These are phyloP conservation scores for Chloroceryle inda DNA, from an alignment of 2,797 vertebrate genomes.

Conservation along the genomic window DNA sequence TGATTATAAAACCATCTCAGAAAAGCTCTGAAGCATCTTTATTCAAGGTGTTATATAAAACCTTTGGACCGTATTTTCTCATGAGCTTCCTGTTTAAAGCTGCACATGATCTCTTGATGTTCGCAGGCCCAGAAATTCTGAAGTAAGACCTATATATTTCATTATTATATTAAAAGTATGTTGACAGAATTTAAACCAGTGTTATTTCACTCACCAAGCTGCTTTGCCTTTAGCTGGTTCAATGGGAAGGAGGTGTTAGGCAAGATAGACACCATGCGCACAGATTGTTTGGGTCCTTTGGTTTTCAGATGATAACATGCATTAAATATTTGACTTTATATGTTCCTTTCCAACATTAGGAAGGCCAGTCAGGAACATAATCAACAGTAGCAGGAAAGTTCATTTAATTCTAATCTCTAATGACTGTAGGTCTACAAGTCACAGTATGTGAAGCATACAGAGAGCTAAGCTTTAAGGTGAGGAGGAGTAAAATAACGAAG, in stretches of 20 bases:
- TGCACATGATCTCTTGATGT: conserved; percentile 95
- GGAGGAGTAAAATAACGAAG: neutral
- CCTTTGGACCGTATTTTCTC: conserved; percentile 95
- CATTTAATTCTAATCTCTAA: neutral
- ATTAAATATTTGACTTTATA: neutral
- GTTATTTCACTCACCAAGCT: neutral
- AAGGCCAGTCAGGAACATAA: neutral
- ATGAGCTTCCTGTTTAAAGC: conserved; percentile 94
- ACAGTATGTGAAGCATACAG: neutral
- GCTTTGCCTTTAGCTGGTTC: neutral
- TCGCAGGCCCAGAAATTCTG: conserved; percentile 91
- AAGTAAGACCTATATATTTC: conserved; percentile 81
- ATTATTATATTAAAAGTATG: neutral
- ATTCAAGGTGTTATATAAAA: conserved; percentile 89
- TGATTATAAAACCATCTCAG: conserved; percentile 83
- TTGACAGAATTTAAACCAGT: neutral
- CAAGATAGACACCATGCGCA: neutral
- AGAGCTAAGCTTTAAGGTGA: neutral
- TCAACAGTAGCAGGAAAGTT: neutral
- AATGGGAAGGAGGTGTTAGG: neutral
- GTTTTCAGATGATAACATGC: neutral
- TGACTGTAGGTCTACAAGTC: neutral
- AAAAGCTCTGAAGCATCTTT: conserved; percentile 88
- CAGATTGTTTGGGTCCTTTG: neutral
- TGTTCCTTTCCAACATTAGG: neutral